These are phyloP conservation scores for Labia minor DNA, from an alignment of 2,888 invertebrate genomes.

Conservation along the genomic window DNA sequence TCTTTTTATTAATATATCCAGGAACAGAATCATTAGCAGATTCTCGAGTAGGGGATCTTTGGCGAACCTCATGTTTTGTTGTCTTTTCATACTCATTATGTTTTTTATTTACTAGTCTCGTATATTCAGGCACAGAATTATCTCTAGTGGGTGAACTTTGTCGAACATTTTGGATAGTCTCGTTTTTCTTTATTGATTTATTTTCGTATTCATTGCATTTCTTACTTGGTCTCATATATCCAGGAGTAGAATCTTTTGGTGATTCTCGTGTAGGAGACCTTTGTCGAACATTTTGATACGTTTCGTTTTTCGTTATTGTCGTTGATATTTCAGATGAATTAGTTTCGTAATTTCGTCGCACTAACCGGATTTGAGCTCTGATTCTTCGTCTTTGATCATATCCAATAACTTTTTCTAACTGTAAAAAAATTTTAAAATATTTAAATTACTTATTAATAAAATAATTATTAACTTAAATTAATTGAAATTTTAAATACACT, in stretches of 20 bases:
- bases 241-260: constrained; percentile 17
- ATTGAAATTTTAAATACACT: too few species aligned
- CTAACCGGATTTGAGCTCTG: constrained; percentile 61
- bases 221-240: background rate
- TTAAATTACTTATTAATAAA: too few species aligned
- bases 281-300: constrained; percentile 8
- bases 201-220: background rate
- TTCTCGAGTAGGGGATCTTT: constrained; percentile 21
- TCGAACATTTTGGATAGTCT: too few species aligned
- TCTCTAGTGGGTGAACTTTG: too few species aligned
- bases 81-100: background rate
- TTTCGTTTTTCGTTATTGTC: constrained; percentile 19
- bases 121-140: too few species aligned
- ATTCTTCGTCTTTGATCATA: constrained; percentile 69
- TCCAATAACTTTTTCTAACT: constrained; percentile 63
- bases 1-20: too few species aligned
- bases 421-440: constrained; percentile 36
- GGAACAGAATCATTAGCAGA: constrained; percentile 17
- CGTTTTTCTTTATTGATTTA: too few species aligned
- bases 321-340: constrained; percentile 25
- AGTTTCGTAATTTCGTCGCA: constrained; percentile 46
- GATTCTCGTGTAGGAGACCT: constrained; percentile 21
- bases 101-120: too few species aligned
- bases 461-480: too few species aligned
- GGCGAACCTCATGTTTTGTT: background rate